Base-by-base conservation (phyloP, 2,888 invertebrate genomes). In the Nemapogon koenigi region DNA sequence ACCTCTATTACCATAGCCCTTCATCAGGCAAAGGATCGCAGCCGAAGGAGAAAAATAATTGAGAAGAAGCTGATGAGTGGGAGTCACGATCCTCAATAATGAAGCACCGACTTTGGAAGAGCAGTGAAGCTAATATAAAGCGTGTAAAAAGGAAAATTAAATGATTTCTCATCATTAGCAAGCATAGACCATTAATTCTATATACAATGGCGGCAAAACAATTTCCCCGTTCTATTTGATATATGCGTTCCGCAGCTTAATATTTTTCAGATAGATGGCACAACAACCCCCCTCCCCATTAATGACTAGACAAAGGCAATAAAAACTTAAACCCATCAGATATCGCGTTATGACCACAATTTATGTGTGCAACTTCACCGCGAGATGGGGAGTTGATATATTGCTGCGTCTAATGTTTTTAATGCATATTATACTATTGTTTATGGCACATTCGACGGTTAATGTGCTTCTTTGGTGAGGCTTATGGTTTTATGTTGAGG, bases 281-380 rank as follows among this genome's bases (percentile, higher is more conserved):
- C 35, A 35, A 33, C n/a, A n/a, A n/a, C n/a, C n/a, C 39, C 46
- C 45, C 45, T 42, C 47, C 42, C 43, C 35, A 48, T 41, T 53
- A 56, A 55, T 55, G 52, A 56, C 59, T 56, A 53, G 55, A 52
- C 52, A 51, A 46, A 49, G 41, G 59, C 56, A 62, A 63, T 68
- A 67, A 67, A 65, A 68, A 62, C 54, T 54, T 56, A 52, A 57
- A 57, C 61, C 62, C 62, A 59, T 66, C 65, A 64, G 58, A 49
- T 44, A 43, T 50, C 48, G 46, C 47, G 49, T 49, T 53, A 51
- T 49, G 46, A 49, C 41, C 41, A 39, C 45, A 49, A 55, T 56
- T 56, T 56, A 56, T 55, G 47, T 41, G 33, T 22, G 18, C 10
- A 15, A 41, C 32, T 28, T 38, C 18, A 19, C 35, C 25, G 31